phyloP scores from a whole-genome alignment of 2,888 invertebrate genomes.

The Poecilus cupreus region DNA sequence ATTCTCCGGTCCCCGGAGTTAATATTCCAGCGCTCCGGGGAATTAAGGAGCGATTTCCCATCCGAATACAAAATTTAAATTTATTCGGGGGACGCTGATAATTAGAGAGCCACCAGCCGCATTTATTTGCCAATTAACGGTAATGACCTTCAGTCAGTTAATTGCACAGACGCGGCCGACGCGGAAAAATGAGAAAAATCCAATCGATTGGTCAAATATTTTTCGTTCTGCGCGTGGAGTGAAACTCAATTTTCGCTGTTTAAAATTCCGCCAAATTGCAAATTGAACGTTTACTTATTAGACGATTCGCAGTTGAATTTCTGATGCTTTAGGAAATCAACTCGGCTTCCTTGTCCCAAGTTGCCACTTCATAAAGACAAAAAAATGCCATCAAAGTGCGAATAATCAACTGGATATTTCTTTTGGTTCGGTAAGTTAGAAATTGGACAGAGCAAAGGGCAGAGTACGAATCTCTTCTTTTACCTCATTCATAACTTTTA shows the following conservation, averaged over 20 bases:
- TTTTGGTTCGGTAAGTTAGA: no score
- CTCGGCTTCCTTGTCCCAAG: background rate
- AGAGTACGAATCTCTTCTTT: no score
- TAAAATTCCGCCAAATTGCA: constrained; percentile 52
- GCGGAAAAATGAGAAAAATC: constrained; percentile 49
- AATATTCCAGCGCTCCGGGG: constrained; percentile 11
- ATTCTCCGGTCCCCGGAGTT: no score
- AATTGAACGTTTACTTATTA: constrained; percentile 54
- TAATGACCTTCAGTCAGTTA: constrained; percentile 56
- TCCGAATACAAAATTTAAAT: constrained; percentile 51
- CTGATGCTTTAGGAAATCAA: background rate
- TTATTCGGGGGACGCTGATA: constrained; percentile 43
- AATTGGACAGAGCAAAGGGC: no score
- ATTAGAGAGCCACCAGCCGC: constrained; percentile 52
- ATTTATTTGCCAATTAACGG: constrained; percentile 59
- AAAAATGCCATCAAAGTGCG: no score
- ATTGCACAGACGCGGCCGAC: constrained; percentile 46
- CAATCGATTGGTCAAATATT: constrained; percentile 59
- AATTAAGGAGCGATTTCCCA: constrained; percentile 45
- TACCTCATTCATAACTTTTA: no score
- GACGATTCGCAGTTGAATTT: background rate
- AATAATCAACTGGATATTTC: no score
- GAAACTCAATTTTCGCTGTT: constrained; percentile 53
- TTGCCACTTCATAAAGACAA: background rate
- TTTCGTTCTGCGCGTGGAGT: constrained; percentile 28